phyloP scores from a whole-genome alignment of 2,797 vertebrate genomes.

The Macrochelys suwanniensis region DNA sequence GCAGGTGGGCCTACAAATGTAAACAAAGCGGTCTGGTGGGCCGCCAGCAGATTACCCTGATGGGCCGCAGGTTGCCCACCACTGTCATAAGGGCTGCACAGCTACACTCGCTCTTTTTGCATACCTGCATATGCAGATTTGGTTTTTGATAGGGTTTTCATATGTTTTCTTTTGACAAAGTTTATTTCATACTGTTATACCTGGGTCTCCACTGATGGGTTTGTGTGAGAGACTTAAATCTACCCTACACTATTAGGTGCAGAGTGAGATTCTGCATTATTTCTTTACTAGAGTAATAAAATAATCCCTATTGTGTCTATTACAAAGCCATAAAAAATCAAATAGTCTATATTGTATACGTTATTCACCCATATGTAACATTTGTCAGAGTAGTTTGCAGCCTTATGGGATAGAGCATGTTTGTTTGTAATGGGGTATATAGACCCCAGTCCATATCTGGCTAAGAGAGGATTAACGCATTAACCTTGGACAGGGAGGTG shows the following conservation, averaged over 20 bases:
- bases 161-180: background rate
- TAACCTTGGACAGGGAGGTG: background rate
- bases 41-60: too few species aligned
- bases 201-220: background rate
- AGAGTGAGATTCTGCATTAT: background rate
- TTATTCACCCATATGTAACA: background rate
- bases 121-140: background rate
- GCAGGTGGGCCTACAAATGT: too few species aligned
- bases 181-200: background rate
- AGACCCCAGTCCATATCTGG: background rate
- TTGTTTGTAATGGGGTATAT: background rate
- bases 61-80: too few species aligned
- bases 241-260: background rate
- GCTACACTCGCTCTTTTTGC: background rate
- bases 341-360: background rate
- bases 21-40: too few species aligned
- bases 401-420: background rate
- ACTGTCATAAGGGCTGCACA: rapidly evolving
- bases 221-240: background rate
- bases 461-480: background rate
- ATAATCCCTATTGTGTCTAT: background rate
- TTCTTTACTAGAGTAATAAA: background rate
- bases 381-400: background rate
- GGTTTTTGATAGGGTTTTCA: background rate
- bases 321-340: too few species aligned